Base-by-base conservation (phyloP, 2,888 invertebrate species). In the Rhagonycha lutea region DNA sequence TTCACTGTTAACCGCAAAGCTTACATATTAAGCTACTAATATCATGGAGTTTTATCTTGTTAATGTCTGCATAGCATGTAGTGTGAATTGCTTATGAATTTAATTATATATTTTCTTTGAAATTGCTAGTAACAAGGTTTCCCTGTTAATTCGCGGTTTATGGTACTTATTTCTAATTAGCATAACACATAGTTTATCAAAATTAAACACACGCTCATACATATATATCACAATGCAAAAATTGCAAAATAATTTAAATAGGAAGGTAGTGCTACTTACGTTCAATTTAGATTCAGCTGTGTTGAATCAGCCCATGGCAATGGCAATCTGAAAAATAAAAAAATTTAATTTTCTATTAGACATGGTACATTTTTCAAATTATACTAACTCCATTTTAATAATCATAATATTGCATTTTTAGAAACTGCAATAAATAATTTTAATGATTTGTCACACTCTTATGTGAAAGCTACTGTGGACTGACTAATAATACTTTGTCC, bases 281-380 rank as follows among this genome's bases (percentile, higher is more conserved):
- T 73, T 73, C 61, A 69, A 63, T 63, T 62, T 32, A 23, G 28
- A 29, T 68, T 28, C 62, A 14, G 18, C 47, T 12, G 26, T 29
- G 63, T 24, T 74, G 23, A 68, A 73, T 77, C 77, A 77, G 73
- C 77, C 77, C 77, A 77, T 77, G 74, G 77, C 77, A 47, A 67
- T 67, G 69, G 67, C 70, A 70, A 69, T 74, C 77, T 77, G 77
- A 26, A 77, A 77, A 62, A 74, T 61, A 71, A 18, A 62, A 18
- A 68, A 68, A n/a, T 24, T n/a, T 65, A 24, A 65, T 65, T 65
- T 47, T 47, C 47, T 47, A 47, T 47, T 47, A 47, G 47, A 47
- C 47, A 47, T 47, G 47, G 47, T 47, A 47, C 47, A 68, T 32
- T 26, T 68, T 67, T 67, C 10, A 67, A 67, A 26, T 14, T 23